These are phyloP conservation scores for Phrixothrix hirtus DNA, from an alignment of 2,888 invertebrate genomes.

Conservation along the genomic window DNA sequence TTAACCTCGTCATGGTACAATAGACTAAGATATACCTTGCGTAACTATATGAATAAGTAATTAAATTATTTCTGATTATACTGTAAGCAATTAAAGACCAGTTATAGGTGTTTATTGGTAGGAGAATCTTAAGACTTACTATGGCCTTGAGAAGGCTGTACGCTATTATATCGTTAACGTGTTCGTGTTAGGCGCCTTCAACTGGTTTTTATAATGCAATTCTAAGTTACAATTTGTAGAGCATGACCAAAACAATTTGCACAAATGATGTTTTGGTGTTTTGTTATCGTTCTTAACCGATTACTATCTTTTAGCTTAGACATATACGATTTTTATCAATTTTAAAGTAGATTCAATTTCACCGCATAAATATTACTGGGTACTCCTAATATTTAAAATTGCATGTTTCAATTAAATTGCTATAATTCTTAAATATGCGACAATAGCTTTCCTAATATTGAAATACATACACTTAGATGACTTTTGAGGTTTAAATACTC, in stretches of 20 bases:
- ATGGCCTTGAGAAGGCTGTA: conserved; percentile 43
- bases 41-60: conserved; percentile 16
- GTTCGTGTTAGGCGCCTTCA: conserved; percentile 34
- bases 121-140: conserved; percentile 31
- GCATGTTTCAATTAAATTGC: too few species aligned
- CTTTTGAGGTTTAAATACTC: too few species aligned
- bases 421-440: too few species aligned
- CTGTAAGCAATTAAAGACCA: conserved; percentile 35
- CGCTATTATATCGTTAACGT: conserved; percentile 34
- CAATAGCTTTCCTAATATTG: not conserved
- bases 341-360: too few species aligned
- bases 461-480: not conserved
- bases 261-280: conserved; percentile 5
- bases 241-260: conserved; percentile 18
- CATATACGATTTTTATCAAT: not conserved
- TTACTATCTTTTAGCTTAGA: not conserved
- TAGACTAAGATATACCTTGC: conserved; percentile 17
- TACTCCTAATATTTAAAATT: too few species aligned
- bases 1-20: conserved; percentile 12
- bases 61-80: conserved; percentile 21
- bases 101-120: conserved; percentile 40
- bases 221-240: conserved; percentile 21
- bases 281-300: not conserved
- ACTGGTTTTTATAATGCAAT: conserved; percentile 33
- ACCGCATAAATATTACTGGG: too few species aligned